These are phyloP conservation scores for Drosophila nigromelanica DNA, from an alignment of 1,140 invertebrate genomes.

Conservation along the genomic window DNA sequence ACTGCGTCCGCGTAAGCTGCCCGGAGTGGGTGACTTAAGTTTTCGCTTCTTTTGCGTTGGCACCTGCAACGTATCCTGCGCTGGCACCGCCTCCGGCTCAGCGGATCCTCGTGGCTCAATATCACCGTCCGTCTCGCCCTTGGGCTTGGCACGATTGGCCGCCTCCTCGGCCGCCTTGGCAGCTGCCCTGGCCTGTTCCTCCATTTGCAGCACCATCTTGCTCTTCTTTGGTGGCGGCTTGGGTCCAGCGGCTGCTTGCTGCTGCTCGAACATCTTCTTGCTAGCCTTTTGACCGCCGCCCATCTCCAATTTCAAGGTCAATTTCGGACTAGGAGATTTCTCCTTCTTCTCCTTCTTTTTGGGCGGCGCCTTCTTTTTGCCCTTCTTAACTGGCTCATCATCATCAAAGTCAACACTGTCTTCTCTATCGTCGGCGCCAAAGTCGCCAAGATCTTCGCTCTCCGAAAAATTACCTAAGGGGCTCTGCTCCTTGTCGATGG, in stretches of 20 bases:
- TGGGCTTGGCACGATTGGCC: slow-evolving; percentile 72
- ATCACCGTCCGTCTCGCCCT: slow-evolving; percentile 82
- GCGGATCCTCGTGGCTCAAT: slow-evolving; percentile 68
- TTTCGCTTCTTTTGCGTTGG: slow-evolving; percentile 78
- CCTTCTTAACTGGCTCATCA: slow-evolving; percentile 74
- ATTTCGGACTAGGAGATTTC: slow-evolving; percentile 80
- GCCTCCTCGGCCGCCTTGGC: slow-evolving; percentile 80
- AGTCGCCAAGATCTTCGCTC: slow-evolving; percentile 45
- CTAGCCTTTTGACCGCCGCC: slow-evolving; percentile 78
- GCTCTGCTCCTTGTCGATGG: slow-evolving; percentile 68
- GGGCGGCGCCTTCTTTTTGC: slow-evolving; percentile 78
- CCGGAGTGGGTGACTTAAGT: slow-evolving; percentile 81
- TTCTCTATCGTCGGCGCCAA: slow-evolving; percentile 42
- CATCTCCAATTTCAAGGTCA: slow-evolving; percentile 82
- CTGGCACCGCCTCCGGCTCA: slow-evolving; percentile 69
- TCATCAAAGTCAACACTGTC: slow-evolving; percentile 68
- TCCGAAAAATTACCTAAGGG: slow-evolving; percentile 31
- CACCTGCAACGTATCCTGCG: slow-evolving; percentile 74
- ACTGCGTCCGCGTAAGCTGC: slow-evolving; percentile 78
- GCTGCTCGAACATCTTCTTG: slow-evolving; percentile 82
- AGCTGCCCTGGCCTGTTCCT: slow-evolving; percentile 74
- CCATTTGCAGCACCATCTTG: slow-evolving; percentile 81
- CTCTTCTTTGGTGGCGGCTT: slow-evolving; percentile 83
- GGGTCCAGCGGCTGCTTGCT: slow-evolving; percentile 58
- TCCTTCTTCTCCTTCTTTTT: slow-evolving; percentile 83